Evolutionary conservation across 2,888 invertebrate species (phyloP).

Genomic region (Lochmaea crataegi): DNA sequence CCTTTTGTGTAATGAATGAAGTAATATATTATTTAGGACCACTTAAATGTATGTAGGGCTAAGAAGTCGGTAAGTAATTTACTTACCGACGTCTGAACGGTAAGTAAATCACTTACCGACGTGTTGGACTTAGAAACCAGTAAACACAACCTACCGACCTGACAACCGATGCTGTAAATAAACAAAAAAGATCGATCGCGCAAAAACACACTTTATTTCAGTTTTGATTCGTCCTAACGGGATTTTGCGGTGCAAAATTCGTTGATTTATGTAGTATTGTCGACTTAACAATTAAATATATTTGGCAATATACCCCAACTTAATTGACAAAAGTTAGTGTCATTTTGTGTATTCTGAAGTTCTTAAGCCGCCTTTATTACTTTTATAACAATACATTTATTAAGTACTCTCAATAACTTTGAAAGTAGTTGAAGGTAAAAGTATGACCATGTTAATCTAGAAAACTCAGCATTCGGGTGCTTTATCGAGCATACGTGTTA

Average conservation of each 20-base stretch:
- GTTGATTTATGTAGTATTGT: background rate
- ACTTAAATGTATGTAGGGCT: no score
- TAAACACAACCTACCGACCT: no score
- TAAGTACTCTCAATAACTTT: background rate
- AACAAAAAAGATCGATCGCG: no score
- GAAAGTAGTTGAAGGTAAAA: background rate
- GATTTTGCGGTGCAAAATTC: background rate
- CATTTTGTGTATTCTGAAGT: slow-evolving; percentile 2
- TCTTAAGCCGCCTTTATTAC: background rate
- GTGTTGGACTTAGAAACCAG: no score
- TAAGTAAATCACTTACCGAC: no score
- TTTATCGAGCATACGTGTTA: background rate
- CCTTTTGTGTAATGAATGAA: no score
- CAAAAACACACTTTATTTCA: background rate
- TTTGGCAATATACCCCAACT: background rate
- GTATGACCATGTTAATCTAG: slow-evolving; percentile 4
- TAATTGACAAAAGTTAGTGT: background rate
- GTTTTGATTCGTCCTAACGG: background rate
- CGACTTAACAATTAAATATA: background rate
- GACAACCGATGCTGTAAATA: no score
- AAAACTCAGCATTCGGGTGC: background rate
- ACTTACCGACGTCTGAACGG: no score
- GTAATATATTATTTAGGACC: no score
- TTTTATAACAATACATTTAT: background rate
- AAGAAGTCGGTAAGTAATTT: no score